These are phyloP conservation scores for Helobdella robusta DNA, from an alignment of 2,888 invertebrate genomes.

Conservation along the genomic window DNA sequence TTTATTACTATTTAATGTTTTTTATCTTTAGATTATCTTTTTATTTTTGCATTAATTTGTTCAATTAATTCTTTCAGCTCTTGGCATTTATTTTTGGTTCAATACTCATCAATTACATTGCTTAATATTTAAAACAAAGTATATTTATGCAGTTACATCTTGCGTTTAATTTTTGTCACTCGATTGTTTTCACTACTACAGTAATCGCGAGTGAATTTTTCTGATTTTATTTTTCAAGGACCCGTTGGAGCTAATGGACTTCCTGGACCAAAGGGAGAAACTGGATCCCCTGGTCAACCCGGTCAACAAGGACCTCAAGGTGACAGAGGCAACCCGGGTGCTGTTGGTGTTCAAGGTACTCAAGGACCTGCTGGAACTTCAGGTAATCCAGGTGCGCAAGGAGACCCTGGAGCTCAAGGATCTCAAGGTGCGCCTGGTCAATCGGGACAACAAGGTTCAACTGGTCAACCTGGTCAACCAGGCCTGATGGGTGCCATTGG, in stretches of 20 bases:
- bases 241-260: conserved; percentile 24
- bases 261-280: conserved; percentile 26
- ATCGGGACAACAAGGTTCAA: conserved; percentile 17
- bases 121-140: too few species aligned
- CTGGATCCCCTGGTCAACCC: conserved; percentile 26
- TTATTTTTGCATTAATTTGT: too few species aligned
- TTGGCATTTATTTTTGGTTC: too few species aligned
- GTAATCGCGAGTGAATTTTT: conserved; percentile 23
- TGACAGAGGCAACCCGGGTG: conserved; percentile 23
- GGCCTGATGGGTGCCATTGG: conserved; percentile 27
- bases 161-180: too few species aligned
- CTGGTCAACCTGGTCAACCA: neutral
- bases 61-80: too few species aligned
- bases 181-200: conserved; percentile 17
- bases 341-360: conserved; percentile 13
- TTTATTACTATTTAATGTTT: neutral
- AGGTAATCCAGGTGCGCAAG: conserved; percentile 16
- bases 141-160: too few species aligned
- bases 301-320: conserved; percentile 27
- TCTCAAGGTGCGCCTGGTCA: conserved; percentile 20
- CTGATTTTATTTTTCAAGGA: conserved; percentile 23
- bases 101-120: too few species aligned
- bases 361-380: conserved; percentile 28
- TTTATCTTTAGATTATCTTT: neutral
- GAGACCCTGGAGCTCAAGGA: conserved; percentile 29